These are phyloP conservation scores for Chloropsis cyanopogon DNA, from an alignment of 2,113 vertebrate species.

Conservation along the genomic window DNA sequence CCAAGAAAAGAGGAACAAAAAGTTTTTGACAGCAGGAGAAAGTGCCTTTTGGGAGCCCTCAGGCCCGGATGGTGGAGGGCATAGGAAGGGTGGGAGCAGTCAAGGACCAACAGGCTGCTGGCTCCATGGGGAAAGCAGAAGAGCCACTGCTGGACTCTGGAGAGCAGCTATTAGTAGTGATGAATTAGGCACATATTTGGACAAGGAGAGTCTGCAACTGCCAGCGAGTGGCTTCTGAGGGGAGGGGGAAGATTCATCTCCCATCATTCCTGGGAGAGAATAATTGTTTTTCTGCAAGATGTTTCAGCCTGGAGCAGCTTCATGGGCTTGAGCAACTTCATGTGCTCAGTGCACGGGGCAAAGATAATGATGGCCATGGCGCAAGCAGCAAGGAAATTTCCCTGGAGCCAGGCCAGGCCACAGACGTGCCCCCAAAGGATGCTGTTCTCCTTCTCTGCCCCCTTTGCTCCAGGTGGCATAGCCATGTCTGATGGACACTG, in stretches of 20 bases:
- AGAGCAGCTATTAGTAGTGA: background rate
- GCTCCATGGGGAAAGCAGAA: background rate
- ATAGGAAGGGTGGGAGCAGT: background rate
- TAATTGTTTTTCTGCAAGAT: background rate
- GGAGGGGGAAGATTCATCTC: background rate
- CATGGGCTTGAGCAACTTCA: background rate
- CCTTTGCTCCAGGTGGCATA: rapidly evolving
- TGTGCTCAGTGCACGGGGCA: rapidly evolving
- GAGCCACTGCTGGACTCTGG: background rate
- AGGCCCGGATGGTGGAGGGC: rapidly evolving
- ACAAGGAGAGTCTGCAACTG: background rate
- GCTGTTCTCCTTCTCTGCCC: background rate
- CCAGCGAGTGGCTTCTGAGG: background rate
- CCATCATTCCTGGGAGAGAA: background rate
- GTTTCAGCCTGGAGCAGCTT: background rate
- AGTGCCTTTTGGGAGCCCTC: background rate
- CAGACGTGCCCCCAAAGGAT: background rate
- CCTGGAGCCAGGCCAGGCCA: background rate
- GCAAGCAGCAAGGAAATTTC: background rate
- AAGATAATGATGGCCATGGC: background rate
- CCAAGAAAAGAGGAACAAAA: background rate
- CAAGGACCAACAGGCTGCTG: background rate
- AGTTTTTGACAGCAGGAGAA: background rate
- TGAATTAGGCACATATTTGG: slow-evolving; percentile 50
- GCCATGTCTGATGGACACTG: rapidly evolving